Base-by-base conservation (phyloP, 2,888 invertebrate genomes). In the Subacronicta megacephala region DNA sequence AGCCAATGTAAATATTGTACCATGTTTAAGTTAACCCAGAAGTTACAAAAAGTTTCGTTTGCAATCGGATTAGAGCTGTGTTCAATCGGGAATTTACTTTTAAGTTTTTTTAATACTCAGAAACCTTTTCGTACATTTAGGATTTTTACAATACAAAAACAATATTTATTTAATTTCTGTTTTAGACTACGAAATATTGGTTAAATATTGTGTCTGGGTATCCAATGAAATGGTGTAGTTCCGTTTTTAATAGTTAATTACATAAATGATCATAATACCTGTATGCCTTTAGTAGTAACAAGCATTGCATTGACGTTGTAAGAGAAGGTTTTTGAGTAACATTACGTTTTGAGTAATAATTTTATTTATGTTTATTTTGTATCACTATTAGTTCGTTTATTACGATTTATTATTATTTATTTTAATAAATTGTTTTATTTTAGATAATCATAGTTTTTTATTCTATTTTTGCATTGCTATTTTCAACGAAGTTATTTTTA, bases 321-420 rank as follows among this genome's bases (percentile, higher is more conserved):
- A 64, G 65, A 59, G 59, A 75, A 76, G 60, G 64, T 75, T 73
- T 74, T 66, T 62, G 78, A 77, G 79, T 78, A 65, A 68, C 71
- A 77, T 81, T 80, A 79, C 72, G 74, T 87, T 87, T 88, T 82
- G 81, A 83, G 63, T 81, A 78, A 72, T 78, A 77, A 46, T 84
- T n/a, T n/a, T n/a, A n/a, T n/a, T 87, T 87, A 82, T 80, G 78
- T 83, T 83, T 81, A 83, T 85, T 87, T 84, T 85, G 76, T 85
- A 84, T 77, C 55, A 71, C 76, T 85, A 78, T 82, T 83, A 81
- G 83, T 86, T 85, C 84, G 84, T 84, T 84, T 78, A 78, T 72
- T 78, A 84, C 81, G 72, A 77, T 83, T 83, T 81, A 80, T 80
- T 81, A 80, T 80, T 81, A 78, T 83, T 81, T 78, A 73, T 75